Percentiles rank a stretch among this genome's conserved stretches.
These are phyloP conservation scores for Drosophila stalkeri DNA, from an alignment of 2,888 invertebrate genomes.

Conservation along the genomic window DNA sequence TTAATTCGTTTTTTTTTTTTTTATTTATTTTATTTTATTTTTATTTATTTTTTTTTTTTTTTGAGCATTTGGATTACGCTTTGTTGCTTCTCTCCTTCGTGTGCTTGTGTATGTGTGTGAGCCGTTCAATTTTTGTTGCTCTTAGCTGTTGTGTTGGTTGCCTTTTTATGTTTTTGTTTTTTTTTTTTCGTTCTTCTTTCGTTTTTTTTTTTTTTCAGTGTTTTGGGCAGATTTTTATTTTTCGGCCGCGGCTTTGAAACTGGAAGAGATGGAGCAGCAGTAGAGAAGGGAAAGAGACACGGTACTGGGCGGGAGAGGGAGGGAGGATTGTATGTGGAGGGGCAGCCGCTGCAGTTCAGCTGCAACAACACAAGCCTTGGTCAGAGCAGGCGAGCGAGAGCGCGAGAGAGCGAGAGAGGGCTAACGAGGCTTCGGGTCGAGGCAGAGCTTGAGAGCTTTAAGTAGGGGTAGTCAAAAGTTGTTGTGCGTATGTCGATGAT, in stretches of 20 bases:
- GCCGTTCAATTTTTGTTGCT: slow-evolving; percentile 32
- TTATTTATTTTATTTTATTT: slow-evolving; percentile 30
- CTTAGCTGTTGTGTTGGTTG: slow-evolving; percentile 41
- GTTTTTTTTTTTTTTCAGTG: slow-evolving; percentile 53
- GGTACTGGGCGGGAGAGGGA: neutral
- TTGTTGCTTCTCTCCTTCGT: slow-evolving; percentile 51
- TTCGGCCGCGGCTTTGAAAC: slow-evolving; percentile 56
- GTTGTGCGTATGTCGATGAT: slow-evolving; percentile 37
- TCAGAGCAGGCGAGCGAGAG: slow-evolving; percentile 6
- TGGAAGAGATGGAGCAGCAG: slow-evolving; percentile 21
- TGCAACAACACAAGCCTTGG: slow-evolving; percentile 25
- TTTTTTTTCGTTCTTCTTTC: slow-evolving; percentile 26
- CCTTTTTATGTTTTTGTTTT: slow-evolving; percentile 48
- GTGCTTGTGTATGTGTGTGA: slow-evolving; percentile 35
- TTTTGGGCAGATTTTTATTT: slow-evolving; percentile 82
- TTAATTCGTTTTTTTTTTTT: slow-evolving; percentile 42
- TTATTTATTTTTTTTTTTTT: slow-evolving; percentile 21
- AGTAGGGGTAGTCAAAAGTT: slow-evolving; percentile 73
- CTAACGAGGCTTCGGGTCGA: slow-evolving; percentile 30
- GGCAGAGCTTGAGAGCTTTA: slow-evolving; percentile 69
- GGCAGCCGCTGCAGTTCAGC: slow-evolving; percentile 39
- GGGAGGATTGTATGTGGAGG: slow-evolving; percentile 11
- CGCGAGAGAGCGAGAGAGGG: slow-evolving; percentile 21
- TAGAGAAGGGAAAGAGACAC: neutral
- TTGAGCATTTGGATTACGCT: slow-evolving; percentile 80